These are phyloP conservation scores for Chirona hameri DNA, from an alignment of 2,888 invertebrate genomes.

Conservation along the genomic window DNA sequence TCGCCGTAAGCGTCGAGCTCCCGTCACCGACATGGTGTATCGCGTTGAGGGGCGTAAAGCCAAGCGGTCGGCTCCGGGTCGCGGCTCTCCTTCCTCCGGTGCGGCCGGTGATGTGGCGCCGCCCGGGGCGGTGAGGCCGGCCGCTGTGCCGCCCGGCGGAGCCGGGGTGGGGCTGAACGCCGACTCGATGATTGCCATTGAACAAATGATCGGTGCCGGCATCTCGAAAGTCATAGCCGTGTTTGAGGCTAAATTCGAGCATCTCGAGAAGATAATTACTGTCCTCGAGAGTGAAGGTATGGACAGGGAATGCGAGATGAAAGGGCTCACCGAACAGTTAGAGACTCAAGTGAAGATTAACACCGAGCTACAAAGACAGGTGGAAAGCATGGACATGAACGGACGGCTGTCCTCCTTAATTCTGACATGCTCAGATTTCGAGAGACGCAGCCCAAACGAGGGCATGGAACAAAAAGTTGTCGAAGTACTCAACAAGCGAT, in stretches of 20 bases:
- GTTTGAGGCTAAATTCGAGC: neutral
- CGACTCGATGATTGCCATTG: neutral
- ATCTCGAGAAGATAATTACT: neutral
- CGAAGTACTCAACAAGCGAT: neutral
- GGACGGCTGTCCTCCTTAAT: neutral
- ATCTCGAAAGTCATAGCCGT: neutral
- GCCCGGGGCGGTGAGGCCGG: neutral
- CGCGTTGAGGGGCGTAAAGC: no score
- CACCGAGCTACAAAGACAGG: neutral
- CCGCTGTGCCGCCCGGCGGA: neutral
- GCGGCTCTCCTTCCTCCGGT: neutral
- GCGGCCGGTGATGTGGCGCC: neutral
- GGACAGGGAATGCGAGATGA: neutral
- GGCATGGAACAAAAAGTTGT: neutral
- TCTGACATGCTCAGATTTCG: neutral
- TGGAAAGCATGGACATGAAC: neutral
- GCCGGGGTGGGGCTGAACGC: neutral
- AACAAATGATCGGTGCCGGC: neutral
- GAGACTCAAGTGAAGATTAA: neutral
- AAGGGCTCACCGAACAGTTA: neutral
- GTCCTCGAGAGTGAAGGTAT: neutral
- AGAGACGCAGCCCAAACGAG: neutral
- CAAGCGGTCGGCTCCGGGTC: neutral
- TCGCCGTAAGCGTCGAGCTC: no score
- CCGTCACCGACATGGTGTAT: no score